A percentile compares a stretch with the other conserved stretches of the same genome.
phyloP scores from a whole-genome alignment of 1,140 invertebrate genomes.

The Lucilia cuprina region DNA sequence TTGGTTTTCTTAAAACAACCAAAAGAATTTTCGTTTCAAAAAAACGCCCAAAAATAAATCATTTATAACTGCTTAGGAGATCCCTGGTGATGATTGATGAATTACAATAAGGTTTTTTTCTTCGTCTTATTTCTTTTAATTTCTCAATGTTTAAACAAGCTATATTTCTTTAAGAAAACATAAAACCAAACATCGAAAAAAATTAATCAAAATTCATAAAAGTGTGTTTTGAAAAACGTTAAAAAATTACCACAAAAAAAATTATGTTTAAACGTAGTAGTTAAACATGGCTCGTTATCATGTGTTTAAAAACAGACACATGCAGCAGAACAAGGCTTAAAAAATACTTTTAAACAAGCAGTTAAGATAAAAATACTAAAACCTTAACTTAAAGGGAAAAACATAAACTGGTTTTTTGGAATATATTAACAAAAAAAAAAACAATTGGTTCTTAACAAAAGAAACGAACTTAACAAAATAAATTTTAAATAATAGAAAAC shows the following conservation, averaged over 20 bases:
- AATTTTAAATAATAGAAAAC: no score
- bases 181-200: not conserved
- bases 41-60: not conserved
- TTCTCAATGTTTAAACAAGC: no score
- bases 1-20: not conserved
- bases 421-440: no score
- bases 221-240: not conserved
- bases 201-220: not conserved
- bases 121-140: no score
- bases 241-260: not conserved
- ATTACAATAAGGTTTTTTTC: not conserved
- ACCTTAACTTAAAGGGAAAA: no score
- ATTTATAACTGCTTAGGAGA: not conserved
- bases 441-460: no score
- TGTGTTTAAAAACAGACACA: not conserved
- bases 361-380: no score
- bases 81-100: conserved; percentile 1
- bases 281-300: conserved; percentile 1
- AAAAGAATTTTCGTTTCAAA: not conserved
- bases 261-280: not conserved
- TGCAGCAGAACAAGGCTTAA: not conserved
- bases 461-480: no score
- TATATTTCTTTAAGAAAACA: not conserved
- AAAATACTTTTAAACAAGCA: no score
- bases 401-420: no score